Evolutionary conservation across 1,140 invertebrate genomes (phyloP).

Genomic region (Olivierus martensii): DNA sequence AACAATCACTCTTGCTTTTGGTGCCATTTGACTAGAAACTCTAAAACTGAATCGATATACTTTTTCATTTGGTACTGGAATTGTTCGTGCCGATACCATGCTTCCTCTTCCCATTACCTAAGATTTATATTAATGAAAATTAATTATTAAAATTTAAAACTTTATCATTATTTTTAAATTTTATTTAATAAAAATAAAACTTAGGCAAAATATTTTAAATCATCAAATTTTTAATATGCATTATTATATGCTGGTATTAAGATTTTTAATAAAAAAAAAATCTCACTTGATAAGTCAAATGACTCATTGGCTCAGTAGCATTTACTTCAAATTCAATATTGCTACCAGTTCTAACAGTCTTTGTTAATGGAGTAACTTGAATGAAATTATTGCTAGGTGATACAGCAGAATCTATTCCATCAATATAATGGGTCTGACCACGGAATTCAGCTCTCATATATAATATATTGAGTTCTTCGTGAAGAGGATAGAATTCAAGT

Average conservation of each 20-base stretch:
- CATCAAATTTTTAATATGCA: no score
- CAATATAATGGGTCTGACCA: slow-evolving; percentile 19
- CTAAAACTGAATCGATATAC: slow-evolving; percentile 39
- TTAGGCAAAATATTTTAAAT: no score
- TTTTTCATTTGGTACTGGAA: slow-evolving; percentile 35
- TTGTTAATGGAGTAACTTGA: slow-evolving; percentile 32
- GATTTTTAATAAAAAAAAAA: slow-evolving; percentile 32
- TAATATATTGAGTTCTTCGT: slow-evolving; percentile 9
- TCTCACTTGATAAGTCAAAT: slow-evolving; percentile 26
- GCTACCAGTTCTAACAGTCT: slow-evolving; percentile 38
- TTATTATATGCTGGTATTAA: no score
- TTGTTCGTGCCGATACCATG: slow-evolving; percentile 52
- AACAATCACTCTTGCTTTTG: slow-evolving; percentile 60
- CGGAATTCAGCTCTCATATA: slow-evolving; percentile 19
- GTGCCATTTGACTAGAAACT: slow-evolving; percentile 66
- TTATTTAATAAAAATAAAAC: no score
- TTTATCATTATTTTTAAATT: no score
- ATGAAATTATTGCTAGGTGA: slow-evolving; percentile 58
- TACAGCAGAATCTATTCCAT: slow-evolving; percentile 50
- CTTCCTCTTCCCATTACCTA: slow-evolving; percentile 75
- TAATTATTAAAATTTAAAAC: no score
- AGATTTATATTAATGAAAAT: no score
- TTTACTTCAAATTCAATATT: slow-evolving; percentile 68
- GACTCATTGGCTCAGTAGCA: slow-evolving; percentile 57
- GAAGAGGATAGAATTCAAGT: slow-evolving; percentile 50